These are phyloP conservation scores for Autographa gamma DNA, from an alignment of 2,888 invertebrate species.

Conservation along the genomic window DNA sequence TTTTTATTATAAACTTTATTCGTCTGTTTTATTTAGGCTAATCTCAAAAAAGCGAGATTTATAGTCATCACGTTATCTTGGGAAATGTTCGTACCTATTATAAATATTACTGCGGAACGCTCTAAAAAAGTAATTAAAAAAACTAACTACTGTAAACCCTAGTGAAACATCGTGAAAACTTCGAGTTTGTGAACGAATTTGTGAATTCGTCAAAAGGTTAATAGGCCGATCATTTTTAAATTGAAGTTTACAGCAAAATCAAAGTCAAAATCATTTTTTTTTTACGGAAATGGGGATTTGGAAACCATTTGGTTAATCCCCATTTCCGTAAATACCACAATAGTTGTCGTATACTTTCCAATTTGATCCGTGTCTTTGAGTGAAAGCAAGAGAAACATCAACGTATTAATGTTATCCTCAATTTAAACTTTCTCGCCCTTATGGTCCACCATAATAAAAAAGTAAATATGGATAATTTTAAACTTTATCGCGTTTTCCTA, in stretches of 20 bases:
- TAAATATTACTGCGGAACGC: constrained; percentile 21
- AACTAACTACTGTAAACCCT: background rate
- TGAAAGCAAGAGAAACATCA: background rate
- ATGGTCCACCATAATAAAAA: too few relatives aligned
- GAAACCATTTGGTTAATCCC: too few relatives aligned
- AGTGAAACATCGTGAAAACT: background rate
- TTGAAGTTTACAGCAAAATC: too few relatives aligned
- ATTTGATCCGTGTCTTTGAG: too few relatives aligned
- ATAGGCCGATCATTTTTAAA: too few relatives aligned
- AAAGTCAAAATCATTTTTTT: too few relatives aligned
- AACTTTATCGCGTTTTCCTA: background rate
- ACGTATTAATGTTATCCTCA: constrained; percentile 13
- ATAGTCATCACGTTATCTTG: constrained; percentile 8
- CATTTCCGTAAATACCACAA: too few relatives aligned
- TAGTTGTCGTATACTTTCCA: too few relatives aligned
- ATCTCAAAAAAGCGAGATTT: constrained; percentile 27
- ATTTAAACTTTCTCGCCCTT: constrained; percentile 33
- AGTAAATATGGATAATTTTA: constrained; percentile 12
- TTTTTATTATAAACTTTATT: constrained; percentile 12
- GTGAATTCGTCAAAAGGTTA: background rate
- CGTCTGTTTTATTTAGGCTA: constrained; percentile 12
- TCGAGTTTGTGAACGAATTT: background rate
- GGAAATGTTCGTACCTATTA: constrained; percentile 2
- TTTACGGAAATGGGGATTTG: too few relatives aligned
- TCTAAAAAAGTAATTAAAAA: constrained; percentile 9